These are phyloP conservation scores for Diarsia dahlii DNA, from an alignment of 2,888 invertebrate genomes.

Conservation along the genomic window DNA sequence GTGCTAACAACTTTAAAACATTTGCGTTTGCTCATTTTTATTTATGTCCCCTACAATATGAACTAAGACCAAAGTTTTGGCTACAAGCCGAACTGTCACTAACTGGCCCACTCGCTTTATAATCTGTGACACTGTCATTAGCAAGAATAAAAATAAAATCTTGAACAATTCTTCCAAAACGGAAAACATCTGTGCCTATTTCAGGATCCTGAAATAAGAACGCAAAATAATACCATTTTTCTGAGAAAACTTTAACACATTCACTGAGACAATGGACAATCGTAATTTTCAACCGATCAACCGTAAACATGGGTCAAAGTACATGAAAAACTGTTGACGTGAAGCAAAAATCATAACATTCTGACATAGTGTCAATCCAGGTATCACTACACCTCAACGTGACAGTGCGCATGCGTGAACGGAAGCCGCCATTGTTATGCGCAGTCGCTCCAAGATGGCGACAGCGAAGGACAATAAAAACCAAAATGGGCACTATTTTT, in stretches of 20 bases:
- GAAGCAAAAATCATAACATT: conserved; percentile 21
- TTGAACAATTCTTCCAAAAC: conserved; percentile 6
- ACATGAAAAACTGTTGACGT: conserved; percentile 8
- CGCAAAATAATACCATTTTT: background rate
- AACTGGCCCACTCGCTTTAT: conserved; percentile 39
- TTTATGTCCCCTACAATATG: conserved; percentile 26
- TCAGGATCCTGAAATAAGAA: background rate
- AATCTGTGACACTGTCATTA: conserved; percentile 44
- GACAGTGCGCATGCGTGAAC: conserved; percentile 51
- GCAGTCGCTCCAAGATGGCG: conserved; percentile 56
- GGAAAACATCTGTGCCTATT: conserved; percentile 2
- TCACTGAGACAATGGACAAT: conserved; percentile 22
- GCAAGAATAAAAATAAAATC: conserved; percentile 31
- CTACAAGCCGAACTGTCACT: conserved; percentile 52
- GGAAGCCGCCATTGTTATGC: conserved; percentile 65
- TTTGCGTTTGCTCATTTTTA: conserved; percentile 26
- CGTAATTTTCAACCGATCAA: background rate
- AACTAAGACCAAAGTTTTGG: conserved; percentile 42
- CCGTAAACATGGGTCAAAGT: conserved; percentile 16
- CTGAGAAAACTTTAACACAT: background rate
- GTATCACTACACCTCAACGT: conserved; percentile 49
- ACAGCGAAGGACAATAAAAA: conserved; percentile 47
- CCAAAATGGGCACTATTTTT: conserved; percentile 48
- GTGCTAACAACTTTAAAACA: conserved; percentile 1
- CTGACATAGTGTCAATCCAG: conserved; percentile 24